Percentiles rank a stretch among this genome's conserved stretches.
phyloP scores from a whole-genome alignment of 2,113 vertebrate species.

The Cairina moschata region DNA sequence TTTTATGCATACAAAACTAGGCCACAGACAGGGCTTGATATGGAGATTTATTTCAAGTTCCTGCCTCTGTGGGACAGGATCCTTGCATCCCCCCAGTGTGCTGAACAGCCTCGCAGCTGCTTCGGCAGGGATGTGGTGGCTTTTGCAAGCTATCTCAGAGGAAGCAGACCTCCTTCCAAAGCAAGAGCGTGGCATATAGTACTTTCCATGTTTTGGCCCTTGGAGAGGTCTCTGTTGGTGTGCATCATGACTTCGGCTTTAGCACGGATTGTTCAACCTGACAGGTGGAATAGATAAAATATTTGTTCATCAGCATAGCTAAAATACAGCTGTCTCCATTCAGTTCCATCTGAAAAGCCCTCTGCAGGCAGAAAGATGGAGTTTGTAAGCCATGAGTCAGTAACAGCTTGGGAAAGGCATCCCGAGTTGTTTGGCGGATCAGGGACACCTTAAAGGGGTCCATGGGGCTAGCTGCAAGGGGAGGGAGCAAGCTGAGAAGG shows the following conservation, averaged over 20 bases:
- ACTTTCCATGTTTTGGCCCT: not conserved
- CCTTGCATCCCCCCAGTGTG: fast-evolving
- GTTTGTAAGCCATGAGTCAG: not conserved
- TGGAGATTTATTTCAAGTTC: not conserved
- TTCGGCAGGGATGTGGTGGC: fast-evolving
- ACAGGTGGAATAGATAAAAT: not conserved
- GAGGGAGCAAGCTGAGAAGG: not conserved
- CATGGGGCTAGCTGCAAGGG: not conserved
- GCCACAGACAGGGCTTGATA: not conserved
- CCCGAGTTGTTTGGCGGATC: not conserved
- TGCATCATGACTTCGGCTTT: not conserved
- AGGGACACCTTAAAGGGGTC: not conserved
- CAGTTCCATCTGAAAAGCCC: not conserved
- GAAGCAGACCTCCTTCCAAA: not conserved
- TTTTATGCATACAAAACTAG: not conserved
- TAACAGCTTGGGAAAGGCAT: not conserved
- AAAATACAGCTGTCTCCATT: not conserved
- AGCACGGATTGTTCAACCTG: not conserved
- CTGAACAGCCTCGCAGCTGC: fast-evolving
- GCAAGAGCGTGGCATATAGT: not conserved
- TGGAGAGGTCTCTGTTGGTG: not conserved
- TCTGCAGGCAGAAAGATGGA: not conserved
- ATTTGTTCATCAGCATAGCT: not conserved
- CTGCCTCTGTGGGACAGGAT: not conserved
- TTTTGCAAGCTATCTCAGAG: not conserved